Evolutionary conservation across 2,113 vertebrate genomes (phyloP).

Genomic region (Symphodus melops): DNA sequence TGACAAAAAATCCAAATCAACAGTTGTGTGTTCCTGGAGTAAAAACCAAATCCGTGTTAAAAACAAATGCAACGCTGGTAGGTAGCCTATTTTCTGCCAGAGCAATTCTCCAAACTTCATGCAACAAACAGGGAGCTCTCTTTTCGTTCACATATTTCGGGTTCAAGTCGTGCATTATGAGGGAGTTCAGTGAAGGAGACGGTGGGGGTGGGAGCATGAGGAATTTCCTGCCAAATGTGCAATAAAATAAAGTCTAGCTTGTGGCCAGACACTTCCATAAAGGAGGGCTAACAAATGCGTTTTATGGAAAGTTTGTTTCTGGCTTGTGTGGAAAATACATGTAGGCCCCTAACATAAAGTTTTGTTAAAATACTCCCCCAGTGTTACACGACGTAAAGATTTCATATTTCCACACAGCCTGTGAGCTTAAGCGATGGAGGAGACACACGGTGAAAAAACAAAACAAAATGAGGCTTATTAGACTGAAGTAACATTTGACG

Average conservation of each 20-base stretch:
- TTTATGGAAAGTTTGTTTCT: constrained; percentile 70
- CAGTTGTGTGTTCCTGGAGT: not conserved
- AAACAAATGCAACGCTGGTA: constrained; percentile 13
- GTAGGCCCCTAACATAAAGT: constrained; percentile 62
- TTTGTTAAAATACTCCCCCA: constrained; percentile 57
- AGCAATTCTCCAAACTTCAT: constrained; percentile 58
- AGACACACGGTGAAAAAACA: constrained; percentile 44
- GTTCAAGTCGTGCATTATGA: constrained; percentile 77
- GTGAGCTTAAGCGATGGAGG: constrained; percentile 21
- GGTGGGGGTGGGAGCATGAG: constrained; percentile 79
- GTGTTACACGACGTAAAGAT: constrained; percentile 36
- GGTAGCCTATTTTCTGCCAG: not conserved
- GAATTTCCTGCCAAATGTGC: constrained; percentile 89
- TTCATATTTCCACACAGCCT: constrained; percentile 25
- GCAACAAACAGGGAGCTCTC: constrained; percentile 49
- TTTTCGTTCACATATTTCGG: constrained; percentile 64
- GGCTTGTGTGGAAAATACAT: constrained; percentile 47
- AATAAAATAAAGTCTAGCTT: constrained; percentile 83
- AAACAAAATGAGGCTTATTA: constrained; percentile 55
- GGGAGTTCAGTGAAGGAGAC: constrained; percentile 66
- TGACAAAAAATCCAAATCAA: constrained; percentile 17
- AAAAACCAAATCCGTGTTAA: too few relatives aligned
- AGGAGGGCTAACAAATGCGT: constrained; percentile 44
- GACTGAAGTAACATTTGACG: constrained; percentile 44
- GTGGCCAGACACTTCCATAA: constrained; percentile 73